A percentile compares a stretch with the other conserved stretches of the same genome.
Conservation (phyloP, 2,113 vertebrate genomes). For the Solea solea region DNA sequence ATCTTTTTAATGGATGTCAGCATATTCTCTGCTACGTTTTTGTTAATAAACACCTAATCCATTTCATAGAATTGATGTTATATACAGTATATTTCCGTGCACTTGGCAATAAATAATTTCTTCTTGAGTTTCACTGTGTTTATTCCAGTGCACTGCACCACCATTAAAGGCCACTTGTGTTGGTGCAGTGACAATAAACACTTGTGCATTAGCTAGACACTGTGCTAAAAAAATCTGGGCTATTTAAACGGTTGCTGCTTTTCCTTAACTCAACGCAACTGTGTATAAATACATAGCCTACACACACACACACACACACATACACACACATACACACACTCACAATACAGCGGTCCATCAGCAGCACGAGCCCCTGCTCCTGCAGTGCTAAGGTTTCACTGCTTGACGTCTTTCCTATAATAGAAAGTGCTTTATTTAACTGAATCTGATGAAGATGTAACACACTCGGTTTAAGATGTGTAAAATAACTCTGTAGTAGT, state of each 20-base stretch:
- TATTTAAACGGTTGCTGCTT: constrained; percentile 56
- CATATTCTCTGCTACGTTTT: too few species aligned
- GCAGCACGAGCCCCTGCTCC: constrained; percentile 36
- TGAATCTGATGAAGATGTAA: constrained; percentile 50
- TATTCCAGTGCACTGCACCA: constrained; percentile 6
- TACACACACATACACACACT: constrained; percentile 18
- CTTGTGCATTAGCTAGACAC: too few species aligned
- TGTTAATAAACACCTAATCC: too few species aligned
- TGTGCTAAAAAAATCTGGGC: constrained; percentile 62
- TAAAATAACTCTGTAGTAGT: constrained; percentile 9
- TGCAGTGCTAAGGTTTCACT: constrained; percentile 56
- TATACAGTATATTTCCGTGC: too few species aligned
- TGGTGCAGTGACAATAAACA: constrained; percentile 12
- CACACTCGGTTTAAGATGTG: constrained; percentile 44
- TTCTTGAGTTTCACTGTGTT: constrained; percentile 33
- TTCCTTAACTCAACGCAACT: constrained; percentile 22
- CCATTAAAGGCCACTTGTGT: constrained; percentile 13
- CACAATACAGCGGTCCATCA: constrained; percentile 9
- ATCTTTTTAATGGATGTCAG: too few species aligned
- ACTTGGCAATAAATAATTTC: constrained; percentile 1
- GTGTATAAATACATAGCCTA: neutral
- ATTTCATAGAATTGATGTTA: too few species aligned
- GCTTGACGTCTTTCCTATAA: constrained; percentile 54
- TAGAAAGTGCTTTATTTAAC: constrained; percentile 75
- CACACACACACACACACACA: constrained; percentile 19